phyloP scores from a whole-genome alignment of 1,140 invertebrate genomes.

The Diachasma alloeum region DNA sequence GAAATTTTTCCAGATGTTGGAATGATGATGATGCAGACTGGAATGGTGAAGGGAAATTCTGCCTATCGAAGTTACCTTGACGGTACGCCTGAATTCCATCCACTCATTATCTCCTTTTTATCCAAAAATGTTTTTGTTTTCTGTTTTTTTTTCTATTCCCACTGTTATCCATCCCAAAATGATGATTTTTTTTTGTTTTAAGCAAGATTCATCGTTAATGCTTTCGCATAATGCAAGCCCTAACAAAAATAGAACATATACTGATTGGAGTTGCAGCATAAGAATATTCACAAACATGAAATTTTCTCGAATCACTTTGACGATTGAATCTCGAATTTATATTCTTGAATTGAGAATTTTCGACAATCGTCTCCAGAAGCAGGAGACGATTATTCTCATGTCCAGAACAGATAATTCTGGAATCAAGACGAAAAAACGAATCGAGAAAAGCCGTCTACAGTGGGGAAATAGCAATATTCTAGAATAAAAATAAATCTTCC shows the following conservation, averaged over 20 bases:
- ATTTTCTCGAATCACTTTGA: too few relatives aligned
- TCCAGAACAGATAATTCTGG: too few relatives aligned
- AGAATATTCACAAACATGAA: not conserved
- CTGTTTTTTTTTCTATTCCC: not conserved
- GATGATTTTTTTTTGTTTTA: not conserved
- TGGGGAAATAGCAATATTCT: too few relatives aligned
- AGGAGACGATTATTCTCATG: too few relatives aligned
- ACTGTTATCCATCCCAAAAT: not conserved
- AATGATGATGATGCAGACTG: conserved; percentile 94
- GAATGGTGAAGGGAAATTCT: conserved; percentile 88
- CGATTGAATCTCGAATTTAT: too few relatives aligned
- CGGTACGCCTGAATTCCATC: conserved; percentile 71
- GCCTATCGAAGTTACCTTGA: conserved; percentile 80
- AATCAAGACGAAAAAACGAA: too few relatives aligned
- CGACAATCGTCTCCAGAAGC: too few relatives aligned
- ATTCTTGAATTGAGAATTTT: too few relatives aligned
- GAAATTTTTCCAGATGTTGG: conserved; percentile 88
- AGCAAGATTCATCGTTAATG: not conserved
- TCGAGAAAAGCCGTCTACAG: too few relatives aligned
- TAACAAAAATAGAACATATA: not conserved
- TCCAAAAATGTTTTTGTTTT: conserved; percentile 14
- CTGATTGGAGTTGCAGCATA: not conserved
- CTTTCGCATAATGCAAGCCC: not conserved
- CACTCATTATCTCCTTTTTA: conserved; percentile 41
- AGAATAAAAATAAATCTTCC: too few relatives aligned